Percentiles rank a stretch among this genome's conserved stretches.
Conservation (phyloP, 2,113 vertebrate species). For the Pachypanchax playfairii region DNA sequence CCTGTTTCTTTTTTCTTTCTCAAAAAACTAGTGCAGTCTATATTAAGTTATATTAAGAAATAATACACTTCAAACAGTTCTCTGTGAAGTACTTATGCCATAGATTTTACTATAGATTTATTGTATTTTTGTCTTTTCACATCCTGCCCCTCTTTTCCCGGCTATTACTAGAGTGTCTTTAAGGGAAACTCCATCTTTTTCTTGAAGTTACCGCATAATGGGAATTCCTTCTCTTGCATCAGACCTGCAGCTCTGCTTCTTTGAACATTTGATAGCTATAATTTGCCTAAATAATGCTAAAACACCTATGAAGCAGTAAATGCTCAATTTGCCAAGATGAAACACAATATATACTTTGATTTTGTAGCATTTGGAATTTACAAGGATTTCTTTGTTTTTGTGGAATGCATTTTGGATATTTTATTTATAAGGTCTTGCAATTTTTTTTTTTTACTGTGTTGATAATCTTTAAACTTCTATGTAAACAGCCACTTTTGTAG, state of each 20-base stretch:
- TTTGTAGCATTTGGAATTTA: constrained; percentile 18
- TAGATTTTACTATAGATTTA: too few relatives aligned
- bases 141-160: constrained; percentile 1
- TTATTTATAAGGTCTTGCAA: constrained; percentile 7
- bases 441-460: constrained; percentile 3
- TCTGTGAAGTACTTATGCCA: constrained; percentile 11
- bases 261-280: constrained; percentile 70
- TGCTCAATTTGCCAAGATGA: constrained; percentile 64
- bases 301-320: constrained; percentile 67
- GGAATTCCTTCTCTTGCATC: constrained; percentile 58
- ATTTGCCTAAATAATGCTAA: constrained; percentile 76
- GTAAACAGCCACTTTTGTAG: constrained; percentile 43
- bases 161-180: constrained; percentile 52
- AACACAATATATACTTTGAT: constrained; percentile 49
- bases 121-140: background rate
- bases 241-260: constrained; percentile 54
- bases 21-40: background rate
- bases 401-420: constrained; percentile 15
- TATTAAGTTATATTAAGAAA: constrained; percentile 3
- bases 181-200: constrained; percentile 49
- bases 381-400: constrained; percentile 7
- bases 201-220: constrained; percentile 69
- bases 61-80: background rate
- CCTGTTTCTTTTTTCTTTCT: background rate
- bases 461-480: constrained; percentile 32